These are phyloP conservation scores for Phengaris arion DNA, from an alignment of 2,888 invertebrate genomes.

Conservation along the genomic window DNA sequence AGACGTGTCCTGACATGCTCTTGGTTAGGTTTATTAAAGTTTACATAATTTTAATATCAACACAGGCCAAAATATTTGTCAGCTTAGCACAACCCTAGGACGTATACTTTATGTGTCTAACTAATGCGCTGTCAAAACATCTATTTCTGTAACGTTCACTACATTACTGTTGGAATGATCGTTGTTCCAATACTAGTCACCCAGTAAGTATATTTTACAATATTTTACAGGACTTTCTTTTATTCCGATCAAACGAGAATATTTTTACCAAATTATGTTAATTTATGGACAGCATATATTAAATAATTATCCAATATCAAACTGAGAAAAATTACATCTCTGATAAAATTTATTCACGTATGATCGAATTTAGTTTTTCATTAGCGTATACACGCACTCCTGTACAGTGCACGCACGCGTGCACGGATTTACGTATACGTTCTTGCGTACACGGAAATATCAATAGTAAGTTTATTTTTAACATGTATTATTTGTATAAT, in stretches of 20 bases:
- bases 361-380: background rate
- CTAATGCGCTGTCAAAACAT: background rate
- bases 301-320: background rate
- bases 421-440: background rate
- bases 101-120: background rate
- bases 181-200: constrained; percentile 7
- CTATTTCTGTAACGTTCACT: background rate
- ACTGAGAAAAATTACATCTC: background rate
- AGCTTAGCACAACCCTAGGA: constrained; percentile 29
- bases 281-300: background rate
- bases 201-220: background rate
- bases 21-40: background rate
- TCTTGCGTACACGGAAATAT: background rate
- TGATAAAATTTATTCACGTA: background rate
- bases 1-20: too few species aligned
- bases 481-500: background rate
- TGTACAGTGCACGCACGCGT: background rate
- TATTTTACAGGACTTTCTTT: background rate
- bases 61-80: background rate
- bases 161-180: constrained; percentile 17
- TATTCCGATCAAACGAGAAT: background rate
- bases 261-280: background rate
- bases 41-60: background rate
- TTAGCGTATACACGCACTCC: too few species aligned
- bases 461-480: background rate